Conservation (phyloP, 1,140 invertebrate genomes). For the Linepithema humile region DNA sequence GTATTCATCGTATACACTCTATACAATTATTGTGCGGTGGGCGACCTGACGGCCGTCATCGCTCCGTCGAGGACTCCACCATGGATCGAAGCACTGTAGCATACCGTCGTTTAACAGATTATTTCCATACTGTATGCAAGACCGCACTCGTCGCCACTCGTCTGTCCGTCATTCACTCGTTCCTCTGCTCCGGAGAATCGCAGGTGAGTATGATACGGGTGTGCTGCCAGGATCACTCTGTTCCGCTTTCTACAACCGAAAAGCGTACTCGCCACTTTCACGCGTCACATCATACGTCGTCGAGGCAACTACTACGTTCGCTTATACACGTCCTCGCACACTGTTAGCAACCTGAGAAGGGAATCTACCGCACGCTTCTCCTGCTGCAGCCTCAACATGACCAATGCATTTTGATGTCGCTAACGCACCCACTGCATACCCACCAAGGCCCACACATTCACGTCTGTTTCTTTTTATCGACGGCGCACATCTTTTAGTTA, state of each 20-base stretch:
- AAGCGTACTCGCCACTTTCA: neutral
- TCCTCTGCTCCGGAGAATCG: neutral
- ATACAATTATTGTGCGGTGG: too few relatives aligned
- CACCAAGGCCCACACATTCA: too few relatives aligned
- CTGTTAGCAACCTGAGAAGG: neutral
- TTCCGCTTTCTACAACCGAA: neutral
- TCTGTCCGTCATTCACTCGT: neutral
- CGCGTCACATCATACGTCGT: neutral
- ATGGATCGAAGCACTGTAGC: neutral
- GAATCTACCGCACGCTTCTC: too few relatives aligned
- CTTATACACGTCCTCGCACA: neutral
- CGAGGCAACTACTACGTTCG: neutral
- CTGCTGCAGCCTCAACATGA: too few relatives aligned
- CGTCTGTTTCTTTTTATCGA: too few relatives aligned
- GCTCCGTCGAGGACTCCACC: neutral
- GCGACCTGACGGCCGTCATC: neutral
- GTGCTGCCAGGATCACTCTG: too few relatives aligned
- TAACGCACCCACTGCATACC: too few relatives aligned
- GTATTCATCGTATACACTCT: conserved; percentile 13
- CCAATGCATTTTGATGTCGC: too few relatives aligned
- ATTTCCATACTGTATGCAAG: conserved; percentile 54
- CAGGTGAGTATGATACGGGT: too few relatives aligned
- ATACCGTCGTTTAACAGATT: conserved; percentile 5
- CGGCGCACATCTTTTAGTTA: too few relatives aligned
- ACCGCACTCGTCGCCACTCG: conserved; percentile 4